These are phyloP conservation scores for Montipora cactus DNA, from an alignment of 64 coral and sea anemone genomes.

Conservation along the genomic window DNA sequence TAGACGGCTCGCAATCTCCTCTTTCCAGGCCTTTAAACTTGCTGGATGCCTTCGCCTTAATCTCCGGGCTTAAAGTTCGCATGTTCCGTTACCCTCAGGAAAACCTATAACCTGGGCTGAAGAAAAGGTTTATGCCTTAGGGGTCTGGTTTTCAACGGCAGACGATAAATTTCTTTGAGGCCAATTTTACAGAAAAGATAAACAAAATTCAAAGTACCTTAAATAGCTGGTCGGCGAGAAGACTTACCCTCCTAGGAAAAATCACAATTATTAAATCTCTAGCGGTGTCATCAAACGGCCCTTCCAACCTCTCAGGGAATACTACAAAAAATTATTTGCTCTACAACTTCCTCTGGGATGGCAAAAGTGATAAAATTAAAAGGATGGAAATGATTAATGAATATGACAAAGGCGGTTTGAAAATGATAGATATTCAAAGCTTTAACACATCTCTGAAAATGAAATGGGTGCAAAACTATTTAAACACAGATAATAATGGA, in stretches of 20 bases:
- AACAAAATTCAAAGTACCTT: neutral
- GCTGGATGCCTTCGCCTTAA: neutral
- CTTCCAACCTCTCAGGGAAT: neutral
- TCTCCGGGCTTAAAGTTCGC: constrained; percentile 18
- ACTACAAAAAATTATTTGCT: neutral
- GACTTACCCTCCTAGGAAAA: neutral
- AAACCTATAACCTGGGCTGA: neutral
- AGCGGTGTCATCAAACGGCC: neutral
- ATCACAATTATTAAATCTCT: neutral
- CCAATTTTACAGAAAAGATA: constrained; percentile 15
- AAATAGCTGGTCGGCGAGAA: neutral
- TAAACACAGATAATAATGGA: neutral
- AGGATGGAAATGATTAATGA: neutral
- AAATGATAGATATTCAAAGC: neutral
- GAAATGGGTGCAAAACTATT: neutral
- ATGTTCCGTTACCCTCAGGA: neutral
- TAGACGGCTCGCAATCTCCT: neutral
- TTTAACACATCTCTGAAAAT: too few relatives aligned
- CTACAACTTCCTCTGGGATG: neutral
- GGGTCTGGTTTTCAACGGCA: neutral
- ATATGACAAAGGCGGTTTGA: neutral
- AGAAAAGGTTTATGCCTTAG: too few relatives aligned
- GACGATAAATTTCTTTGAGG: neutral
- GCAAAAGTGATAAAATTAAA: neutral
- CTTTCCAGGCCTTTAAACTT: neutral